phyloP scores from a whole-genome alignment of 2,888 invertebrate genomes.

The Euphydryas editha region DNA sequence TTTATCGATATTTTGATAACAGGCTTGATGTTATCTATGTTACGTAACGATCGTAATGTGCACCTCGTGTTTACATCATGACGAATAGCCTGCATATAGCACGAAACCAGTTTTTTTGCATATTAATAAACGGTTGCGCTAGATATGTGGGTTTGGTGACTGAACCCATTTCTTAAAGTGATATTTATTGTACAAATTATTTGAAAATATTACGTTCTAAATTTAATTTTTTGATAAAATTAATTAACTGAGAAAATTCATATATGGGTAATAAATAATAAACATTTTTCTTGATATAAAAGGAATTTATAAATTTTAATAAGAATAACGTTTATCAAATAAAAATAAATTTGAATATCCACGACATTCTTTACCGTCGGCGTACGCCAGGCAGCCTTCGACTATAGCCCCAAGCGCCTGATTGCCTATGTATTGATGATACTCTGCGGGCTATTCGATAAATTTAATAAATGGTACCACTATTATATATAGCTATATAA shows the following conservation, averaged over 20 bases:
- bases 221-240: no score
- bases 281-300: neutral
- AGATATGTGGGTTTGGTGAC: neutral
- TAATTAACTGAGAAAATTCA: no score
- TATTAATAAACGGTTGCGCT: constrained; percentile 32
- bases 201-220: no score
- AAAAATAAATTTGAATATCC: constrained; percentile 48
- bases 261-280: no score
- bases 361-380: constrained; percentile 55
- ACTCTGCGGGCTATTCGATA: constrained; percentile 61
- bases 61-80: constrained; percentile 36
- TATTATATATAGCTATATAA: neutral
- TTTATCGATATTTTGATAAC: constrained; percentile 10
- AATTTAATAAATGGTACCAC: constrained; percentile 25
- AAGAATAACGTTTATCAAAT: neutral
- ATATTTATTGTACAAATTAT: neutral
- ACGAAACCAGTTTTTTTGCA: constrained; percentile 40
- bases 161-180: neutral
- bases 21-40: neutral
- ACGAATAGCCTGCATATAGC: constrained; percentile 26
- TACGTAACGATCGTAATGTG: constrained; percentile 24
- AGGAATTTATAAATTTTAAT: constrained; percentile 9
- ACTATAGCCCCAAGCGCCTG: constrained; percentile 64
- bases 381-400: constrained; percentile 66
- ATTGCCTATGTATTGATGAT: constrained; percentile 60